phyloP scores from a whole-genome alignment of 1,140 invertebrate genomes.

The Ooceraea biroi region DNA sequence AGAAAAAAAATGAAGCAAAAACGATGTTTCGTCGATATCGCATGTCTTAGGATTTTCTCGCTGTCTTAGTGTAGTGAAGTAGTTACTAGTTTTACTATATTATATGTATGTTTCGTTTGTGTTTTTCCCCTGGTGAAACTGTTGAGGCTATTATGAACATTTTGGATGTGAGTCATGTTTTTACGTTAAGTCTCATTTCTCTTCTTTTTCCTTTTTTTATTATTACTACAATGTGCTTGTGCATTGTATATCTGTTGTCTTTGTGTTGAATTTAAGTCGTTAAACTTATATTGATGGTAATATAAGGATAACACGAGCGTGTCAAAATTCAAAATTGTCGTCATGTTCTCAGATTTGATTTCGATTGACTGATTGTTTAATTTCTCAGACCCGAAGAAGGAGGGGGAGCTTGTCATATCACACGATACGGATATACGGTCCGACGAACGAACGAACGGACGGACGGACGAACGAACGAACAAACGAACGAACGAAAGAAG shows the following conservation, averaged over 20 bases:
- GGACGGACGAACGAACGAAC: conserved; percentile 60
- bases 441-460: conserved; percentile 40
- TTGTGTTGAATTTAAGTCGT: conserved; percentile 73
- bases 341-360: conserved; percentile 82
- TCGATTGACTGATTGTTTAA: conserved; percentile 81
- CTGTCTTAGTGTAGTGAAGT: conserved; percentile 84
- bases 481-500: conserved; percentile 75
- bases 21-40: conserved; percentile 72
- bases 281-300: conserved; percentile 82
- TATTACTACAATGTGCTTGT: conserved; percentile 71
- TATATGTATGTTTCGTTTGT: conserved; percentile 86
- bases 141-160: conserved; percentile 84
- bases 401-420: conserved; percentile 83
- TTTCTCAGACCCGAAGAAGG: conserved; percentile 78
- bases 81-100: conserved; percentile 84
- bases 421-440: not conserved
- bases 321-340: conserved; percentile 86
- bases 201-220: conserved; percentile 45
- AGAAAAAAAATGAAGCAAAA: conserved; percentile 31
- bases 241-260: conserved; percentile 76
- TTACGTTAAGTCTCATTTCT: conserved; percentile 80
- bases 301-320: conserved; percentile 83
- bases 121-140: conserved; percentile 86
- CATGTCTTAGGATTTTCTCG: conserved; percentile 86
- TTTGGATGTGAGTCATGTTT: conserved; percentile 79